A percentile compares a stretch with the other conserved stretches of the same genome.
phyloP scores from a whole-genome alignment of 2,113 vertebrate genomes.

The Dissostichus mawsoni region DNA sequence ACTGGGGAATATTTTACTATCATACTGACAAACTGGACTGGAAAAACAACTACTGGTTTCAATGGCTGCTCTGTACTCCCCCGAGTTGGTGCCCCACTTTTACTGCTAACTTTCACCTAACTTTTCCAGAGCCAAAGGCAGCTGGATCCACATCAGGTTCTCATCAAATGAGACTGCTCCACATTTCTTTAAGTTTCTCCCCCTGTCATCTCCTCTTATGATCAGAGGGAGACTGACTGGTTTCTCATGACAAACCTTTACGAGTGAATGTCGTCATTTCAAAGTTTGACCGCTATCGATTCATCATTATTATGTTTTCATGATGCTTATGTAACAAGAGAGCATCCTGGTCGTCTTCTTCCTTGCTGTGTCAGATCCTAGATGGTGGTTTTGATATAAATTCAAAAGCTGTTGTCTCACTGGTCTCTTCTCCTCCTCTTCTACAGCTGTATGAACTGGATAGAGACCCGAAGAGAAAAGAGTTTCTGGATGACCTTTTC shows the following conservation, averaged over 20 bases:
- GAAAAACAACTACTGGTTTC: constrained; percentile 51
- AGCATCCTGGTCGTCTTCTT: not conserved
- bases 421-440: constrained; percentile 15
- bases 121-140: constrained; percentile 59
- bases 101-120: constrained; percentile 76
- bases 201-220: constrained; percentile 18
- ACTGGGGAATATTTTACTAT: constrained; percentile 32
- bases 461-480: constrained; percentile 94
- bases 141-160: constrained; percentile 74
- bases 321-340: not conserved
- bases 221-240: not conserved
- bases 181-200: constrained; percentile 17
- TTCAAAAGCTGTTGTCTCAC: constrained; percentile 4
- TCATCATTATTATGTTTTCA: not conserved
- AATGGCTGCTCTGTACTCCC: constrained; percentile 65
- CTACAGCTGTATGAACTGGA: constrained; percentile 95
- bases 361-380: not conserved
- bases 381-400: not conserved
- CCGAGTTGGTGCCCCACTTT: constrained; percentile 64
- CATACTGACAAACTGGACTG: constrained; percentile 14
- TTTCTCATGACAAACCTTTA: constrained; percentile 1
- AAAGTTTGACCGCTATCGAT: not conserved
- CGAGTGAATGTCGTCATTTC: not conserved
- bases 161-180: constrained; percentile 59
- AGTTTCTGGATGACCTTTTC: constrained; percentile 96